phyloP scores from a whole-genome alignment of 37 sponge, comb jelly and placozoan species.

The Aphrocallistes beatrix region DNA sequence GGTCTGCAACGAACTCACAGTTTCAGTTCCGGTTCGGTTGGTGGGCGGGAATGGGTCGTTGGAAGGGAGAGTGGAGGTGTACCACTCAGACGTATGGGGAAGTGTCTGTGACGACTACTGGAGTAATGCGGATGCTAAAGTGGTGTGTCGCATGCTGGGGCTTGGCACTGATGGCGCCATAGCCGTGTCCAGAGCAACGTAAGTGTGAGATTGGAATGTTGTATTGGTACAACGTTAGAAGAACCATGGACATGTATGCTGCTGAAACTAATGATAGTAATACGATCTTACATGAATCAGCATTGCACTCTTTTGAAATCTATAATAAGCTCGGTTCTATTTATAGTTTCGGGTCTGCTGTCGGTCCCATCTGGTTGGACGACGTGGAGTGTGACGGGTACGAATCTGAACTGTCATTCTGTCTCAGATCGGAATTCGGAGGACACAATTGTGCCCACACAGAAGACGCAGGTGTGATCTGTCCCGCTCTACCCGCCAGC shows the following conservation, averaged over 20 bases:
- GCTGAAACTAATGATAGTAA: too few species aligned
- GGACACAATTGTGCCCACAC: neutral
- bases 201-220: neutral
- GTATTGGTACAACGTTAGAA: neutral
- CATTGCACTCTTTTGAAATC: too few species aligned
- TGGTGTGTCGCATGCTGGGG: conserved; percentile 21
- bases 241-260: too few species aligned
- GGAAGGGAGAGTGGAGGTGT: conserved; percentile 23
- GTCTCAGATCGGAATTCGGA: conserved; percentile 23
- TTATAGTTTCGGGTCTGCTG: neutral
- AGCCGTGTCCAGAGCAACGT: neutral
- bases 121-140: neutral
- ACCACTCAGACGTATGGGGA: conserved; percentile 19
- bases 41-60: neutral
- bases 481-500: neutral
- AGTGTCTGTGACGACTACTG: conserved; percentile 22
- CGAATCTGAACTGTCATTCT: conserved; percentile 20
- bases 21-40: neutral
- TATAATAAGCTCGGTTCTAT: neutral
- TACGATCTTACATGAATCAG: too few species aligned
- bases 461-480: neutral
- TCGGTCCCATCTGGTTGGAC: conserved; percentile 25
- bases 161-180: neutral
- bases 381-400: conserved; percentile 31
- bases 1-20: neutral